These are phyloP conservation scores for Coilia nasus DNA, from an alignment of 2,797 vertebrate genomes.

Conservation along the genomic window DNA sequence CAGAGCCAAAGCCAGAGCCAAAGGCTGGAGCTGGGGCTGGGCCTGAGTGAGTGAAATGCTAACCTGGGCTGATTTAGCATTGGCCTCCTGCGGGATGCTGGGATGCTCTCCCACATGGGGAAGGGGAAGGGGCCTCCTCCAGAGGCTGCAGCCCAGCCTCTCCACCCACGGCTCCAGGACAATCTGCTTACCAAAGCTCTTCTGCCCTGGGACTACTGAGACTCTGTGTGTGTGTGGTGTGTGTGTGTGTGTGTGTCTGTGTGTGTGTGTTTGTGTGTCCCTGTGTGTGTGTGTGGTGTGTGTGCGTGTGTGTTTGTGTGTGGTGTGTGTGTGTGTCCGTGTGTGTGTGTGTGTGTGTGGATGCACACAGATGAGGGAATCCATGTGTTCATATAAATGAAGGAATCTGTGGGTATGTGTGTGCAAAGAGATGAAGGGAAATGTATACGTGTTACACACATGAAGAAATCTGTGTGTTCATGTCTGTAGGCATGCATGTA, in stretches of 20 bases:
- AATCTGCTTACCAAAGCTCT: slow-evolving; percentile 52
- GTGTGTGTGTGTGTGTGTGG: neutral
- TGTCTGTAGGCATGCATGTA: no score
- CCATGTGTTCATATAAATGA: neutral
- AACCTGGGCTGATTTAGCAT: slow-evolving; percentile 54
- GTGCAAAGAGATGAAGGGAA: neutral
- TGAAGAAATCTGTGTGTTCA: neutral
- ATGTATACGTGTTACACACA: neutral
- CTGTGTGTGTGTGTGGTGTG: neutral
- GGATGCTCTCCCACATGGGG: slow-evolving; percentile 35
- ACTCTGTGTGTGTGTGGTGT: no score
- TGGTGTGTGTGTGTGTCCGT: neutral
- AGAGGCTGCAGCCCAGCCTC: neutral
- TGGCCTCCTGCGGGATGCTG: slow-evolving; percentile 7
- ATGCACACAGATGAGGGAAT: neutral
- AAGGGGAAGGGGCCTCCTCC: slow-evolving; percentile 43
- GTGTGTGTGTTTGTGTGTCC: neutral
- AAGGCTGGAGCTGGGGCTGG: neutral
- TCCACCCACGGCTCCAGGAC: slow-evolving; percentile 32
- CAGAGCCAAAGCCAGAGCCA: no score
- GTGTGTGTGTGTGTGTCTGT: neutral
- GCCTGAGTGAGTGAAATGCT: slow-evolving; percentile 47
- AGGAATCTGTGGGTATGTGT: neutral
- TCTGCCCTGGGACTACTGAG: neutral
- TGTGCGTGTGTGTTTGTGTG: neutral